Evolutionary conservation across 2,888 invertebrate species (phyloP).

Genomic region (Trachelus troglodyta): DNA sequence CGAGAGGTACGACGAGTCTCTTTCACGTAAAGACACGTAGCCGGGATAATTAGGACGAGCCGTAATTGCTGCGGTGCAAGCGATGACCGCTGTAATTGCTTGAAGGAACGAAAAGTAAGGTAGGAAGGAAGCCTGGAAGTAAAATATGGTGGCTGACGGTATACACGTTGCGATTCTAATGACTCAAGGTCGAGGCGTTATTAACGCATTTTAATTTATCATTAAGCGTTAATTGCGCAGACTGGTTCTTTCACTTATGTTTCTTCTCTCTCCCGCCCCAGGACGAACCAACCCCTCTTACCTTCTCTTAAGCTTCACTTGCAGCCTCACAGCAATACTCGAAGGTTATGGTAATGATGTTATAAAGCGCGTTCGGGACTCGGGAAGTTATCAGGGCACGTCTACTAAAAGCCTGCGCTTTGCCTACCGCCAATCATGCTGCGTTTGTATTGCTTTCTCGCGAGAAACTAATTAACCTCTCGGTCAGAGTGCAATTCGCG

Average conservation of each 20-base stretch:
- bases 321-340: too few species aligned
- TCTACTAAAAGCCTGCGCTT: slow-evolving; percentile 17
- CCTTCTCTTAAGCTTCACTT: background rate
- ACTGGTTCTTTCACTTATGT: slow-evolving; percentile 10
- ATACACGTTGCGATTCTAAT: slow-evolving; percentile 34
- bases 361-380: slow-evolving; percentile 12
- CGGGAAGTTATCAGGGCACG: slow-evolving; percentile 21
- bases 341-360: too few species aligned
- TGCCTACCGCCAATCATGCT: slow-evolving; percentile 20
- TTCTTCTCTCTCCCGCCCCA: too few species aligned
- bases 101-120: slow-evolving; percentile 26
- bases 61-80: slow-evolving; percentile 60
- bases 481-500: slow-evolving; percentile 36
- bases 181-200: slow-evolving; percentile 39
- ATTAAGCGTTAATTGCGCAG: slow-evolving; percentile 36
- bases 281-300: slow-evolving; percentile 1
- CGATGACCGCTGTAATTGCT: slow-evolving; percentile 60
- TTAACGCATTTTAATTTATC: slow-evolving; percentile 44
- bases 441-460: slow-evolving; percentile 26
- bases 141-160: slow-evolving; percentile 23
- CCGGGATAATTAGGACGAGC: slow-evolving; percentile 55
- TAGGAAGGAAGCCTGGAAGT: slow-evolving; percentile 26
- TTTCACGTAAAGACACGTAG: background rate
- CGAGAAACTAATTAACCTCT: slow-evolving; percentile 35
- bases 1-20: background rate